Base-by-base conservation (phyloP, 1,140 invertebrate genomes). In the Drosophila navojoa region DNA sequence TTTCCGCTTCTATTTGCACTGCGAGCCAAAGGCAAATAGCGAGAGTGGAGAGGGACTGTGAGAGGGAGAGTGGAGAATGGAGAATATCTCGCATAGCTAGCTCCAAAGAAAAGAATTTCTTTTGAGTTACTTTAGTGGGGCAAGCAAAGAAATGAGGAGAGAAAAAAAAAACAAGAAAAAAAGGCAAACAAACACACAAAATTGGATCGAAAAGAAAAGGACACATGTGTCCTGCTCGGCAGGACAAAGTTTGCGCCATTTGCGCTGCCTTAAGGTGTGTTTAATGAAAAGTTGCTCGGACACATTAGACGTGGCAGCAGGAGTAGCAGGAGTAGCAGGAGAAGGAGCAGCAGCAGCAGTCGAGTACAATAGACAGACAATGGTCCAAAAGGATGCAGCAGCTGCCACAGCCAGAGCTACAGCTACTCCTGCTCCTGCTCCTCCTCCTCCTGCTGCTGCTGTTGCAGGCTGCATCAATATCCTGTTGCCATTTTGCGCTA, bases 401-500 rank as follows among this genome's bases (percentile, higher is more conserved):
- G 76, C 68, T 68, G 53, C 49, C 22, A 16, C 58, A 15, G 42
- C 38, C 55, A 35, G 45, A 62, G 15, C 50, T 52, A n/a, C 42
- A 11, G 2, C 7, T 42, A 7, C 9, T n/a, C 4, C 59, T 6
- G 11, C 22, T 27, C 3, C n/a, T 16, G 25, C 50, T 22, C 19
- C 19, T 25, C 3, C 13, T 15, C 11, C 49, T 61, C 10, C 60
- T 15, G n/a, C 32, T 9, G 9, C 32, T 61, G 55, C 58, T 60
- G 55, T 64, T 59, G 47, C 60, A 45, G 59, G 78, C 78, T 81
- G 78, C 76, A 79, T 79, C 76, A 81, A 81, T 81, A 79, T 81
- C 76, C 78, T 79, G 78, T 79, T 81, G 78, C 78, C 77, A 79
- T 81, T 81, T 78, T 81, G 63, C 60, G 76, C 76, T 81, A 81